phyloP scores from a whole-genome alignment of 2,113 vertebrate species.

The Macrotis lagotis region DNA sequence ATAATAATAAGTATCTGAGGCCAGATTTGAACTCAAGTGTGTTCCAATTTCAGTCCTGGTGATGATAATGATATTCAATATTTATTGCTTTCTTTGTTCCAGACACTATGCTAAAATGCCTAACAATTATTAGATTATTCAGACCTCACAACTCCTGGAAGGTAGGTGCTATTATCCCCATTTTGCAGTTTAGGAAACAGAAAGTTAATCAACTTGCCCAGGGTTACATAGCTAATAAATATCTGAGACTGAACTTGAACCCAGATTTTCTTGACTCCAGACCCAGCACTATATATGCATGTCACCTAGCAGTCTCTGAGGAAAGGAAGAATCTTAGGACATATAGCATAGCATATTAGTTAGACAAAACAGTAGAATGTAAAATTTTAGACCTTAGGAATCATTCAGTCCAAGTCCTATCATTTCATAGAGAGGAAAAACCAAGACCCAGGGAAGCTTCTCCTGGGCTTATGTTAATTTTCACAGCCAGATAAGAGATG shows the following conservation, averaged over 20 bases:
- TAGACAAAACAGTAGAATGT: background rate
- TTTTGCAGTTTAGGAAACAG: background rate
- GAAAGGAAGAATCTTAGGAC: background rate
- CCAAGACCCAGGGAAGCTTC: background rate
- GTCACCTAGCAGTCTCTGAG: background rate
- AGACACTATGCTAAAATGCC: background rate
- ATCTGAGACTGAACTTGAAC: background rate
- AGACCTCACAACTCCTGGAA: background rate
- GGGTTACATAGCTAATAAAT: background rate
- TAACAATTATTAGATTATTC: background rate
- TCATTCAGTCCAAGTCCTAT: background rate
- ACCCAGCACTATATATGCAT: background rate
- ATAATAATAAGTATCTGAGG: background rate
- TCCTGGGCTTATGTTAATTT: background rate
- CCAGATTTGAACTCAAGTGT: background rate
- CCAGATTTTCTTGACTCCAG: background rate
- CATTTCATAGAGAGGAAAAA: background rate
- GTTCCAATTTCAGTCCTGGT: background rate
- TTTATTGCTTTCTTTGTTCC: background rate
- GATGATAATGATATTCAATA: background rate
- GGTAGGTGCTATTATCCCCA: background rate
- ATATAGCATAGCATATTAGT: background rate
- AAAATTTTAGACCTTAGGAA: background rate
- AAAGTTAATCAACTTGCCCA: background rate
- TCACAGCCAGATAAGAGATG: background rate